Evolutionary conservation across 2,113 vertebrate genomes (phyloP), one percentile per base, ranked within the genome.

Genomic region (Epinephelus cyanopodus): DNA sequence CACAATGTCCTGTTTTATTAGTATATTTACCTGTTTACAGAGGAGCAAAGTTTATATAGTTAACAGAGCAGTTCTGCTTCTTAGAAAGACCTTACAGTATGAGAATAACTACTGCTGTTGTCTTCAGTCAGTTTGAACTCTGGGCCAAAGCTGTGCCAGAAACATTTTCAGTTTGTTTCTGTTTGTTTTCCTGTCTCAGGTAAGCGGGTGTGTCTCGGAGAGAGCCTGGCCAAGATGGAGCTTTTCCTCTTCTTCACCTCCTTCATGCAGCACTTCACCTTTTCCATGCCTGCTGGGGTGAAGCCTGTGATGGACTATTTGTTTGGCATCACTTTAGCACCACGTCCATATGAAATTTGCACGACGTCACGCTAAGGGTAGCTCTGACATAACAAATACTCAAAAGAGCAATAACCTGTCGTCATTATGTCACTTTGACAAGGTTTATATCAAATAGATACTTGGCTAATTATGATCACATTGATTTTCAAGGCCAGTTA

Each of bases 231-330:
- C 18, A 94, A 73, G 21, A 42, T 95, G 0, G 96, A 97, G 75
- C 92, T 97, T 45, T 97, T 97, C 74, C 94, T 97, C 79, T 94
- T 96, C 89, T 96, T 97, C 90, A 94, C 94, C 0, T 82, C 92
- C 54, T 91, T 96, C 60, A 64, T 96, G 73, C 91, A 93, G 85
- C 79, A 48, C 42, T 92, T 92, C 58, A 86, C 79, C 42, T 88
- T 93, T 83, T 88, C 74, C 33, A 61, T 87, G 2, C 93, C 94
- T 0, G 56, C 53, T 0, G 87, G 77, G 47, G 91, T 90, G 47
- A 81, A 79, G 0, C 65, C 94, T 50, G 89, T 1, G 48, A 2
- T 91, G 15, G 19, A 93, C 2, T 21, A 17, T 60, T 5, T 19
- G 8, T 0, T 48, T 0, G 87, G 93, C 0, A 0, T 93, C 0